Conservation (phyloP, 2,888 invertebrate species). For the Drosophila neoperkinsi region DNA sequence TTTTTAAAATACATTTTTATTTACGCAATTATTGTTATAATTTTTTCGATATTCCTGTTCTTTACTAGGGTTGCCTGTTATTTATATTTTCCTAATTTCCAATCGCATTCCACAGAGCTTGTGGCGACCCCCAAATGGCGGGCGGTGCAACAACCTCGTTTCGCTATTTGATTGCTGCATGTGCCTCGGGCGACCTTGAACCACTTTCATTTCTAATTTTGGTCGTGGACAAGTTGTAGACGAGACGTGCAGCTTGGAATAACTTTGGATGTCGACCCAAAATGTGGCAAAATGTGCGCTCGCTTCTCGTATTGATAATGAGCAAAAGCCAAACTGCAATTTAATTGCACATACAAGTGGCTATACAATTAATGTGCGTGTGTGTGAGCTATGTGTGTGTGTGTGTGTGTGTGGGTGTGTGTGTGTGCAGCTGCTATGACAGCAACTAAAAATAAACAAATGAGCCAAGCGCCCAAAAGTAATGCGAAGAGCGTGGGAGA, state of each 20-base stretch:
- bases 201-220: constrained; percentile 74
- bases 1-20: neutral
- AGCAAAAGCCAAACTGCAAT: constrained; percentile 53
- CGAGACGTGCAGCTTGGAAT: constrained; percentile 19
- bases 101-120: constrained; percentile 5
- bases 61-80: neutral
- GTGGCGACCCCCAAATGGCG: constrained; percentile 17
- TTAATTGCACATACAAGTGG: constrained; percentile 63
- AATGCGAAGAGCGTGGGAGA: constrained; percentile 1
- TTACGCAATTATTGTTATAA: no score
- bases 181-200: constrained; percentile 67
- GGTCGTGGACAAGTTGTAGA: constrained; percentile 22
- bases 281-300: constrained; percentile 11
- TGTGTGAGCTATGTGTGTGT: neutral
- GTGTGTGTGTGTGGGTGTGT: neutral
- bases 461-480: constrained; percentile 56
- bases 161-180: constrained; percentile 46
- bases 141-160: constrained; percentile 78
- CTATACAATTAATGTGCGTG: constrained; percentile 4
- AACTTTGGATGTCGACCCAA: constrained; percentile 27
- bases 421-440: constrained; percentile 51
- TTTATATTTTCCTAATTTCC: neutral
- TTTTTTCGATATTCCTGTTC: neutral
- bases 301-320: constrained; percentile 56
- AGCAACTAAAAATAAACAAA: constrained; percentile 79